Evolutionary conservation across 2,113 vertebrate species (phyloP).

Genomic region (Ochotona princeps): DNA sequence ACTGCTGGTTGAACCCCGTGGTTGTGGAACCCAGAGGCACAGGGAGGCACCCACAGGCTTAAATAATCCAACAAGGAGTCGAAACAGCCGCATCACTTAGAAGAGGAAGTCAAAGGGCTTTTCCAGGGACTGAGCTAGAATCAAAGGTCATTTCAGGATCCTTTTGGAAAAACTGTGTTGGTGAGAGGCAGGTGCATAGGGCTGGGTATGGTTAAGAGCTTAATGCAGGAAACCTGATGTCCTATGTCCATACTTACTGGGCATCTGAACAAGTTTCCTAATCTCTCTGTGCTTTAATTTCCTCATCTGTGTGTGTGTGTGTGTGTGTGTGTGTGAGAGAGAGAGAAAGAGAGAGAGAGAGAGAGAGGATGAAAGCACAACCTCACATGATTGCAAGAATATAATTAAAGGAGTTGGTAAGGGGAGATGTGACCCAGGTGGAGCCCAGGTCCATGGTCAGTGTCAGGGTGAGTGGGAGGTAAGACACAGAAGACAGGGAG

Average conservation of each 20-base stretch:
- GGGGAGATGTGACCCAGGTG: fast-evolving
- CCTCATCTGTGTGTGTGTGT: background rate
- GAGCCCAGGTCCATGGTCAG: background rate
- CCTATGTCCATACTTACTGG: background rate
- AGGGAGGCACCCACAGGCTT: background rate
- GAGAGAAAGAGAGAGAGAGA: background rate
- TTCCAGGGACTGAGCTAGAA: background rate
- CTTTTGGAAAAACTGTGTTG: background rate
- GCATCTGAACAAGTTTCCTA: background rate
- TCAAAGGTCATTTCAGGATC: background rate
- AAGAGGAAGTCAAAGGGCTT: background rate
- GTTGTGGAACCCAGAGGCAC: too few species aligned
- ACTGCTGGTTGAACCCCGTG: background rate
- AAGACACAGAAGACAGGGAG: background rate
- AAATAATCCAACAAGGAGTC: background rate
- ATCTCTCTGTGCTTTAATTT: background rate
- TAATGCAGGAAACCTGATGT: background rate
- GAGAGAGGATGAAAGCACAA: too few species aligned
- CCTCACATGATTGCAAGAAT: background rate
- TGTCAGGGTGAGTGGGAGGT: background rate
- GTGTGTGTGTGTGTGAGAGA: background rate
- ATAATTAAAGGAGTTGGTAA: background rate
- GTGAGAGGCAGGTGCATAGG: background rate
- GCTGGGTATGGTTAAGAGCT: background rate
- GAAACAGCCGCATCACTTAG: background rate